Evolutionary conservation across 64 coral and sea anemone species (phyloP).

Genomic region (Porites australiensis): DNA sequence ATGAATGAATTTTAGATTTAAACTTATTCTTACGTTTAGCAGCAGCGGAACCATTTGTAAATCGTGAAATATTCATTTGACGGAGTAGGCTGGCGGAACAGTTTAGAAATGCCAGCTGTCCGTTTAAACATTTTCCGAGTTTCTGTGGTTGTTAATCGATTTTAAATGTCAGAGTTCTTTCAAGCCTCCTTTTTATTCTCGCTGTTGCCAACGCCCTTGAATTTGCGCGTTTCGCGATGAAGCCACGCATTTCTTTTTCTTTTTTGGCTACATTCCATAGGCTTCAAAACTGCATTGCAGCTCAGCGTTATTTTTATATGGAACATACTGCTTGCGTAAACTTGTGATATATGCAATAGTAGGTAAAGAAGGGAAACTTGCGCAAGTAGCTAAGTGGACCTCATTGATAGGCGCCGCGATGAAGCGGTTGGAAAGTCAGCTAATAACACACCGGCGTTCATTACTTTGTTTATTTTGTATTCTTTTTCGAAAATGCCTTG

Average conservation of each 20-base stretch:
- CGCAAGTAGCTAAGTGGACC: too few species aligned
- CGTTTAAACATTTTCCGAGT: background rate
- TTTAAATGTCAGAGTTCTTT: background rate
- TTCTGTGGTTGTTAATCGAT: background rate
- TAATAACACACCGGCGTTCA: too few species aligned
- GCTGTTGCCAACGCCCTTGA: background rate
- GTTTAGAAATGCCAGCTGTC: conserved; percentile 14
- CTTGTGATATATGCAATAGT: too few species aligned
- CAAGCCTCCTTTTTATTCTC: background rate
- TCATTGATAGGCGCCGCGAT: too few species aligned
- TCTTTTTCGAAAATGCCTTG: too few species aligned
- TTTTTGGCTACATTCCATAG: too few species aligned
- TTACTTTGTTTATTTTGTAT: background rate
- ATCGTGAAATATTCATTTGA: conserved; percentile 12
- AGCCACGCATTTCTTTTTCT: too few species aligned
- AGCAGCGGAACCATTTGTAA: background rate
- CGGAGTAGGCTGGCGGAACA: background rate
- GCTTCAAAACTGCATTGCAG: too few species aligned
- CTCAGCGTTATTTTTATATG: too few species aligned
- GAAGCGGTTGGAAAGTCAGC: too few species aligned
- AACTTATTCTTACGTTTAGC: background rate
- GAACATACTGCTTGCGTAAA: too few species aligned
- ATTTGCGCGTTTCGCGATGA: background rate
- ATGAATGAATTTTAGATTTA: background rate
- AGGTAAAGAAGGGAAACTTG: too few species aligned